phyloP scores from a whole-genome alignment of 1,140 invertebrate species.

The Drosophila arizonae region DNA sequence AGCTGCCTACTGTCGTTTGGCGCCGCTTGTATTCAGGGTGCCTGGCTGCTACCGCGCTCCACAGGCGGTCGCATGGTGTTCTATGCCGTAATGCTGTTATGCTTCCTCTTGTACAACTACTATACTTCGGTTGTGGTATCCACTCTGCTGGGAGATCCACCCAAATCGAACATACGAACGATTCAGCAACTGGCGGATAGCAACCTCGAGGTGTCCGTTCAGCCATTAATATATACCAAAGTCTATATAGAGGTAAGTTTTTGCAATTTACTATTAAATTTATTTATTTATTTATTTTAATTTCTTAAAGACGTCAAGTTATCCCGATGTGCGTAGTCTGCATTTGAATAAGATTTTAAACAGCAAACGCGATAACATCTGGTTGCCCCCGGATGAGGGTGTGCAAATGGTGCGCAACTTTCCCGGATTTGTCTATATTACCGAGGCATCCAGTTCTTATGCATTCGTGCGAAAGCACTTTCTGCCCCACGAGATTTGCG shows the following conservation, averaged over 20 bases:
- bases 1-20: conserved; percentile 73
- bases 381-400: conserved; percentile 57
- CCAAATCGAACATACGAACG: conserved; percentile 68
- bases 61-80: conserved; percentile 74
- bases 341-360: conserved; percentile 57
- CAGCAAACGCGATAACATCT: conserved; percentile 48
- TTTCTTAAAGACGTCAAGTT: conserved; percentile 29
- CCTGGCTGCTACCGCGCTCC: conserved; percentile 65
- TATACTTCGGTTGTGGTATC: conserved; percentile 79
- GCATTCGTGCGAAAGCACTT: conserved; percentile 59
- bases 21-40: conserved; percentile 69
- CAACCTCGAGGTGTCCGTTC: conserved; percentile 63
- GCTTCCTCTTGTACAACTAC: conserved; percentile 77
- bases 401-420: conserved; percentile 54
- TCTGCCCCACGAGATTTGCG: conserved; percentile 74
- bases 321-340: conserved; percentile 43
- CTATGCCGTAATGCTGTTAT: conserved; percentile 63
- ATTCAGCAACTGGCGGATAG: conserved; percentile 75
- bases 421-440: conserved; percentile 68
- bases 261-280: neutral
- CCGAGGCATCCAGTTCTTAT: conserved; percentile 62
- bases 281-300: neutral
- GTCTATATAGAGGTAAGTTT: conserved; percentile 50
- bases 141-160: conserved; percentile 58
- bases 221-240: conserved; percentile 59